Percentiles rank a stretch among this genome's conserved stretches.
These are phyloP conservation scores for Porphyrio hochstetteri DNA, from an alignment of 2,113 vertebrate genomes.

Conservation along the genomic window DNA sequence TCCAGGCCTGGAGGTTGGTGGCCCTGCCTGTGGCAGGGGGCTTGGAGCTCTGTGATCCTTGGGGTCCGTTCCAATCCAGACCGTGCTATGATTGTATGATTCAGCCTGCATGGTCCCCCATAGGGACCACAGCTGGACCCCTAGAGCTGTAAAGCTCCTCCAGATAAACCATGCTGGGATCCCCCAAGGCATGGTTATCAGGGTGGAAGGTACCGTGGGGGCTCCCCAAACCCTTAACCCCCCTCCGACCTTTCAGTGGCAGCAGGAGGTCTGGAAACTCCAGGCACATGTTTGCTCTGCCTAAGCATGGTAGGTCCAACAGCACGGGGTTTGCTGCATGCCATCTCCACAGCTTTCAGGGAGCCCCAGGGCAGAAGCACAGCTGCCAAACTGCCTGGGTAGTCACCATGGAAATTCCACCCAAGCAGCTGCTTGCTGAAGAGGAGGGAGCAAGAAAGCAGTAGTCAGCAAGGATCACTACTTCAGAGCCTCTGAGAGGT, in stretches of 20 bases:
- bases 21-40: no score
- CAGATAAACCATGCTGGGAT: neutral
- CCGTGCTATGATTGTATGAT: no score
- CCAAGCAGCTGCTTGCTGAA: neutral
- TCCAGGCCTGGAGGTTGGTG: no score
- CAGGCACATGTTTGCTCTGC: neutral
- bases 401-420: neutral
- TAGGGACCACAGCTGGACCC: neutral
- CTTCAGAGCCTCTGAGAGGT: neutral
- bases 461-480: neutral
- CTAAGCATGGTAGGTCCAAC: neutral
- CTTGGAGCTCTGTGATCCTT: no score
- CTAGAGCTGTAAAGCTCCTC: neutral
- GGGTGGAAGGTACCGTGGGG: neutral
- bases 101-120: neutral
- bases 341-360: neutral
- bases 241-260: neutral
- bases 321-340: neutral
- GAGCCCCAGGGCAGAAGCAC: neutral
- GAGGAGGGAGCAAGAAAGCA: neutral
- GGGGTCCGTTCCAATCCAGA: no score
- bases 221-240: no score
- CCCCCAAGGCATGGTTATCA: neutral
- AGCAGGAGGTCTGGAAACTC: slow-evolving; percentile 9
- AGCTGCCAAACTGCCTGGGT: neutral